Base-by-base conservation (phyloP, 1,140 invertebrate genomes). In the Himalopsyche phryganea region DNA sequence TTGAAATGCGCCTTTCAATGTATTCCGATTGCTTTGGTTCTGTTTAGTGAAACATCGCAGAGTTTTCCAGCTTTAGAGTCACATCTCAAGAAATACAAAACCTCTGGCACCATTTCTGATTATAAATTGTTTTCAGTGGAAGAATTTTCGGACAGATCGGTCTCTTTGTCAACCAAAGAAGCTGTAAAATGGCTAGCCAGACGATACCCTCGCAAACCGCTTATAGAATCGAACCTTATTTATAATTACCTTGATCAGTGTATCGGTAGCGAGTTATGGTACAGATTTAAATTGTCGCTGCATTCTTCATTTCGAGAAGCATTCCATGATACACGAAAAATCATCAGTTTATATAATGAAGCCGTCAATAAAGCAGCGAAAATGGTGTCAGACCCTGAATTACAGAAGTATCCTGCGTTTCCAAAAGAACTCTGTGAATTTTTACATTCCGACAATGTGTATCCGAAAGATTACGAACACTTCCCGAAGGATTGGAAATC, bases 181-280 rank as follows among this genome's bases (percentile, higher is more conserved):
- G 76, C 78, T 23, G 62, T 82, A 28, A 75, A 81, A 48, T 86
- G 83, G 81, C 62, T 85, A 35, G 73, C 83, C 1, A 79, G 79
- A 58, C 81, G 80, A 49, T 79, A 73, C 60, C 75, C 81, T 23
- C 70, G 69, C 42, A 63, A 68, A 7, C 77, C 83, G 33, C 74
- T 80, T 0, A 62, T 86, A 6, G 78, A 84, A 75, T 79, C 85
- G 69, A 79, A 86, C 69, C 70, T 75, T 48, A 65, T 86, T 0
- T 74, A 77, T 61, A 76, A 76, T 6, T 73, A 84, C 48, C 76
- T 83, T 60, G 70, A 79, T 47, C 75, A 77, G 59, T 80, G 81
- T 67, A 71, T 86, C 15, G 83, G 81, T 38, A 81, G 82, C 60
- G 85, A 87, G 68, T 73, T 88, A 18, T 89, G 85, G 80, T 71